Evolutionary conservation across 1,140 invertebrate genomes (phyloP).

Genomic region (Bombus balteatus): DNA sequence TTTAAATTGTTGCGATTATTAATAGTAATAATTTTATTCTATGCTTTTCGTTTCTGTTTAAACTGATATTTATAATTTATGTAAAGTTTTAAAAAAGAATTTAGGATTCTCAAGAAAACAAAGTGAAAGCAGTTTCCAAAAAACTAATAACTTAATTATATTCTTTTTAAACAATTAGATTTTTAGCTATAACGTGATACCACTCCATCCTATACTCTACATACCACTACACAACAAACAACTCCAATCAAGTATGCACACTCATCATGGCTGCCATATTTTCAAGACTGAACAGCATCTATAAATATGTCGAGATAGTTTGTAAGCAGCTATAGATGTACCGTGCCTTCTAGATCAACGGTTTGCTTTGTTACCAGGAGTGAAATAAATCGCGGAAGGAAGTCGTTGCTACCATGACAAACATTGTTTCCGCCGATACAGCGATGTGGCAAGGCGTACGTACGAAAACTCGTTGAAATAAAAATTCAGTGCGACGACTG

Average conservation of each 20-base stretch:
- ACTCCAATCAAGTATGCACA: neutral
- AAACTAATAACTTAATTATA: neutral
- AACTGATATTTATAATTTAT: too few relatives aligned
- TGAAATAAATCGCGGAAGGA: conserved; percentile 61
- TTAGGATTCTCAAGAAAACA: neutral
- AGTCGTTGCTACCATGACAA: conserved; percentile 57
- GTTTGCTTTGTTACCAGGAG: conserved; percentile 16
- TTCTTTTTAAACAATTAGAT: neutral
- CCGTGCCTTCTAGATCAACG: neutral
- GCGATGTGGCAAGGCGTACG: neutral
- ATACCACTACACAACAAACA: neutral
- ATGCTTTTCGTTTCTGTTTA: too few relatives aligned
- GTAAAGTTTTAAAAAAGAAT: too few relatives aligned
- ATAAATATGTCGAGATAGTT: conserved; percentile 21
- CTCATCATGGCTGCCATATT: neutral
- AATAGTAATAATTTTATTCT: too few relatives aligned
- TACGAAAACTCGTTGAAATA: conserved; percentile 52
- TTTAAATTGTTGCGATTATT: too few relatives aligned
- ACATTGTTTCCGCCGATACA: conserved; percentile 53
- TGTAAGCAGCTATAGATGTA: neutral
- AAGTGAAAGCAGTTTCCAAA: neutral
- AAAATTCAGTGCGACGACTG: conserved; percentile 45
- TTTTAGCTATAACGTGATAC: neutral
- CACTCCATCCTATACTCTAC: neutral
- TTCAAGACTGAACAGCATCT: neutral